Conservation (phyloP, 2,888 invertebrate species). For the Hermaeophaga mercurialis region DNA sequence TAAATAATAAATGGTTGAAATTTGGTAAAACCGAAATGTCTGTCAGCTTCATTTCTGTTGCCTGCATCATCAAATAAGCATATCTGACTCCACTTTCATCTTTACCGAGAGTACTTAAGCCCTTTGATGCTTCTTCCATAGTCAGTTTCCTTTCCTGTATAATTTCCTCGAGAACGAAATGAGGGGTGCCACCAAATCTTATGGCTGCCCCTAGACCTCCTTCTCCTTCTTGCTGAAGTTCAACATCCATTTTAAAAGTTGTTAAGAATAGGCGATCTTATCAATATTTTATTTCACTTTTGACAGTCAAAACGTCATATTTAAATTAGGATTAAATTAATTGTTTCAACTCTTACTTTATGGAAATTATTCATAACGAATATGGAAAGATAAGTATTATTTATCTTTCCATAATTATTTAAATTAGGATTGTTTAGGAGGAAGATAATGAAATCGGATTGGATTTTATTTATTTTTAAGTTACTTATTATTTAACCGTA, state of each 20-base stretch:
- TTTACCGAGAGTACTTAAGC: slow-evolving; percentile 54
- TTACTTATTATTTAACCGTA: too few relatives aligned
- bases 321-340: too few relatives aligned
- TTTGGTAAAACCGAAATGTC: slow-evolving; percentile 59
- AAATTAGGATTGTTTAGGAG: too few relatives aligned
- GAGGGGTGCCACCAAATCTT: slow-evolving; percentile 6
- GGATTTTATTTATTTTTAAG: too few relatives aligned
- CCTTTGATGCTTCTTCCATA: slow-evolving; percentile 53
- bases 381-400: too few relatives aligned
- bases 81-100: slow-evolving; percentile 59
- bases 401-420: too few relatives aligned
- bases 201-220: neutral
- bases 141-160: slow-evolving; percentile 48
- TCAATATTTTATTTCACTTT: too few relatives aligned
- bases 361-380: too few relatives aligned
- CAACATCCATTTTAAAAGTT: neutral
- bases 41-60: slow-evolving; percentile 60
- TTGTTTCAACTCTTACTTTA: too few relatives aligned
- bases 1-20: slow-evolving; percentile 63
- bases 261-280: too few relatives aligned
- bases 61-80: slow-evolving; percentile 64
- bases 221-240: neutral
- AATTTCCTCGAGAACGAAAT: slow-evolving; percentile 37
- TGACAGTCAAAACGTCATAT: too few relatives aligned
- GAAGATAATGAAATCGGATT: too few relatives aligned